Base-by-base conservation (phyloP, 2,888 invertebrate species). In the Lamellibrachia satsuma region DNA sequence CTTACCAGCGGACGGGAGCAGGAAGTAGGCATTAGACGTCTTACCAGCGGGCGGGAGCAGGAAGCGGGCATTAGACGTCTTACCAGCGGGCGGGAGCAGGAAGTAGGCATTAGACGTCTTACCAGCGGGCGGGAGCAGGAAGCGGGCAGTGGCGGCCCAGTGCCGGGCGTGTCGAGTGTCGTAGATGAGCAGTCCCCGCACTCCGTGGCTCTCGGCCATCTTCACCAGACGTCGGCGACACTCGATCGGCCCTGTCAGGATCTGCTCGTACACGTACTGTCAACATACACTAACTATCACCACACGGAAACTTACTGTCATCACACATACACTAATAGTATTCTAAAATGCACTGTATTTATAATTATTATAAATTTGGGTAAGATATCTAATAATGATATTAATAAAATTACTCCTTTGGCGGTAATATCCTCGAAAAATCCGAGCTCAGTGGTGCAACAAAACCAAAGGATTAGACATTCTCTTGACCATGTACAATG, bases 251-350 rank as follows among this genome's bases (percentile, higher is more conserved):
- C 75, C 75, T 22, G 75, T 75, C 75, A 75, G 75, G 15, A 75
- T 75, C 75, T 75, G 75, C 75, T 75, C 75, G 75, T 75, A 75
- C 75, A 75, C 75, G 22, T 75, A 75, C 75, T 75, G 75, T 75
- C 75, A 75, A 75, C 75, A 75, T 22, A 75, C 60, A 75, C 7
- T 7, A 7, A 55, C 9, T 55, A 55, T 55, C 7, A 8, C 55
- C 7, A 55, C 55, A 55, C 55, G 55, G 55, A 55, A 7, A 55
- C 55, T 7, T 8, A 55, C 55, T 55, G 55, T 55, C 55, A 55
- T 8, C 55, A 55, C 55, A 55, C 39, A 39, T 39, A 39, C 39
- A 39, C 39, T 39, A 39, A 39, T 39, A 39, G 39, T 39, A 39
- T 39, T 39, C 39, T 39, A 39, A 39, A 39, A 39, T 39, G 39